Base-by-base conservation (phyloP, 2,113 vertebrate genomes). In the Marcusenius ussheri region DNA sequence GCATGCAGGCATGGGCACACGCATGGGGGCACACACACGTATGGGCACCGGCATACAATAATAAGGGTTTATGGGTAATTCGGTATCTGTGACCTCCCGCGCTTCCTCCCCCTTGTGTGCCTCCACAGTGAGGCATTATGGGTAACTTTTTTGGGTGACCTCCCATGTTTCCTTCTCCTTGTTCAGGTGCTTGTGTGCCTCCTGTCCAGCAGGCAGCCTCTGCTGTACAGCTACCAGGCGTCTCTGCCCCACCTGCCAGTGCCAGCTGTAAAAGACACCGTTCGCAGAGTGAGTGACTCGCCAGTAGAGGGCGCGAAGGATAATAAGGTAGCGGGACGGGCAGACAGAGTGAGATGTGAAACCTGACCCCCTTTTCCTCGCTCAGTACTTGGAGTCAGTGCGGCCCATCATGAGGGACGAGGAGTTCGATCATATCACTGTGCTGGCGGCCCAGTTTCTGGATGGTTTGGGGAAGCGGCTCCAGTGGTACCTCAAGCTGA, bases 191-290 rank as follows among this genome's bases (percentile, higher is more conserved):
- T 98, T 83, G 88, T 98, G 83, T 94, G 95, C 90, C 95, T 98
- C 49, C 94, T 98, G 21, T 97, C 96, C 0, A 96, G 97, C 47
- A 96, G 97, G 88, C 96, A 96, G 88, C 97, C 97, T 0, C 94
- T 96, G 92, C 93, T 98, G 2, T 98, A 97, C 95, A 97, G 97
- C 90, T 98, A 97, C 89, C 97, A 98, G 87, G 96, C 96, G 0
- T 96, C 96, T 3, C 95, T 98, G 13, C 97, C 97, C 7, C 96
- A 97, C 87, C 95, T 97, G 83, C 97, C 97, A 0, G 96, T 98
- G 77, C 97, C 97, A 50, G 13, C 94, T 4, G 94, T 96, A 85
- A 95, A 93, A 83, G 97, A 97, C 90, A 98, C 97, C 0, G 90
- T 98, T 89, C 93, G 89, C 92, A 95, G 96, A 94, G 97, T 98